Base-by-base conservation (phyloP, 2,797 vertebrate genomes). In the Oryzias sinensis region DNA sequence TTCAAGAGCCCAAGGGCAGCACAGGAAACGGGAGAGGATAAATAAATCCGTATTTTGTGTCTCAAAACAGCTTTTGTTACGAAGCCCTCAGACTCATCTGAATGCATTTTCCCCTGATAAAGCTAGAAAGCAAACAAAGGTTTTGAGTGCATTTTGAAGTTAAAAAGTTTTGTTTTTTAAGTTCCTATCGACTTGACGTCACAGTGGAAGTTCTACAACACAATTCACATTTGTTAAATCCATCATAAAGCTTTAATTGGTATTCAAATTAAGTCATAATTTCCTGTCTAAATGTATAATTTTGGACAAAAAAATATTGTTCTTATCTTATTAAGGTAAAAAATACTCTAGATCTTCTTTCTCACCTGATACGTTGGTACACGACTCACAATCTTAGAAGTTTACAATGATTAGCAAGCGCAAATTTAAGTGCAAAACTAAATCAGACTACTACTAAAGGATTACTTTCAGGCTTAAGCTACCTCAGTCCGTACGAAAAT, bases 401-500 rank as follows among this genome's bases (percentile, higher is more conserved):
- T 72, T 81, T 70, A 87, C 80, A 78, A 59, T 57, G 65, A 69
- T 60, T 70, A 81, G 64, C 60, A 5, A 78, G 66, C 72, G 65
- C 72, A 71, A 81, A 83, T 67, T 76, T 62, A 65, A 80, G 79
- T 70, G 68, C 68, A 72, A 82, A 81, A 77, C 52, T 74, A 74
- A 85, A 77, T 37, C 58, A 68, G 60, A 65, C 68, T 64, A 67
- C 68, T 64, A 67, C 61, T 56, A 74, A 81, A 83, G 48, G 52
- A 65, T 76, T 75, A 79, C 58, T 70, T 66, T 77, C 68, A 77
- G 79, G 68, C 78, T 65, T 77, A 48, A 77, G 68, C 61, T 27
- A 74, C 63, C 70, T n/a, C 43, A 9, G 15, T 83, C 74, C 84
- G 77, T 84, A 88, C 79, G 84, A 68, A 74, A 68, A 66, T 70